Base-by-base conservation (phyloP, 2,888 invertebrate species). In the Lasioglossum vierecki region DNA sequence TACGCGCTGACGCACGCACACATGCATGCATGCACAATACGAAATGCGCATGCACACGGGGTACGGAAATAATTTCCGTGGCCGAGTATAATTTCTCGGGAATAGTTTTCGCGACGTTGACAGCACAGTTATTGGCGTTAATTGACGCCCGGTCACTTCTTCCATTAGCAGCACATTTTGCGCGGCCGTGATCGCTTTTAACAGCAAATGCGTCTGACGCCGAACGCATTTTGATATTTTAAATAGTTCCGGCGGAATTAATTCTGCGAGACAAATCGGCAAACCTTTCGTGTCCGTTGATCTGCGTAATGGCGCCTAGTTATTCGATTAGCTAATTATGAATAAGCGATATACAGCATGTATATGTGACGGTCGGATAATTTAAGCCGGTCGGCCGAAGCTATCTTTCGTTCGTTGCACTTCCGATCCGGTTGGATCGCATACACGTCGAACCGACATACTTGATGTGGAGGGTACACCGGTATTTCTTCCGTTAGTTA, bases 121-220 rank as follows among this genome's bases (percentile, higher is more conserved):
- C 82, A 78, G 68, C 68, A 63, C 49, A 60, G 80, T 89, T 90
- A 84, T 85, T 76, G 75, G 75, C 84, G 76, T 89, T 91, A 91
- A 90, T 90, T 84, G 80, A 85, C 88, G 82, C 26, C 35, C 39
- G 72, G 39, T 74, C 85, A 74, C 70, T 84, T 88, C 83, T 83
- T 91, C 73, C 80, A 88, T 89, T 88, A 88, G 30, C 77, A 68
- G 41, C 8, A 35, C 60, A 74, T 73, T 78, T 71, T 60, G 57
- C 44, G 73, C 44, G 39, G 41, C 49, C 30, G 26, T 35, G 44
- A 76, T 80, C 77, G 72, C 63, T 11, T 63, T 66, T 80, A 72
- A 76, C 68, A 60, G 57, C n/a, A 46, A n/a, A 57, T 35, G 35
- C 46, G 53, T 13, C 30, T 35, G n/a, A 70, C 76, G 66, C 46